Evolutionary conservation across 2,888 invertebrate genomes (phyloP), one percentile per base, ranked within the genome.

Genomic region (Acrocera orbiculus): DNA sequence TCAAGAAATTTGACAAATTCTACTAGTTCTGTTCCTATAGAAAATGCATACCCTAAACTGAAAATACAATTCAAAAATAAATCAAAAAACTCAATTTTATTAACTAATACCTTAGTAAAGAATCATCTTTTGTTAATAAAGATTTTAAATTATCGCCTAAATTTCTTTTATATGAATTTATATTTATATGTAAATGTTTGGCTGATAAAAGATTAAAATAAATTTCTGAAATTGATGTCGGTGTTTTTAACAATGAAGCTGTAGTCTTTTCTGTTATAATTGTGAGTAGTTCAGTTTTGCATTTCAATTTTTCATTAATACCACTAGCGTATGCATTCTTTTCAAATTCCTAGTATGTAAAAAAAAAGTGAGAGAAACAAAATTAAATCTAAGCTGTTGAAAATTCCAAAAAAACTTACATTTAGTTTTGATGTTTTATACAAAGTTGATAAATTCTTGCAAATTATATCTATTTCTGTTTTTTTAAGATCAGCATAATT

Each of bases 41-140:
- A 76, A 46, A 93, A 81, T 20, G 80, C 75, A 51, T 85, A 82
- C 0, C 82, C 90, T 40, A 90, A 69, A 50, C 82, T 89, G 52
- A 2, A 32, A 19, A 8, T 2, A 19, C 3, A 19, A 7, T 7
- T 7, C 8, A 7, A 19, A 7, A 19, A 19, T 19, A 19, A 19
- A 19, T 19, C 8, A 7, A 34, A 15, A 29, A 37, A 33, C 56
- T 64, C n/a, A 28, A 15, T 35, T 6, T 2, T n/a, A 13, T 9
- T 16, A 11, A 22, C n/a, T 16, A 22, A 62, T 54, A 77, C 76
- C 73, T 76, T 27, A 66, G 63, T 14, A 78, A 64, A 39, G 76
- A 75, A 49, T 87, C 86, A 61, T 92, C 90, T 47, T 80, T 81
- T 54, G 86, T 89, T 40, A 92, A 58, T 40, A 76, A 63, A 38